phyloP scores from a whole-genome alignment of 2,797 vertebrate species.

The Siniperca undulata region DNA sequence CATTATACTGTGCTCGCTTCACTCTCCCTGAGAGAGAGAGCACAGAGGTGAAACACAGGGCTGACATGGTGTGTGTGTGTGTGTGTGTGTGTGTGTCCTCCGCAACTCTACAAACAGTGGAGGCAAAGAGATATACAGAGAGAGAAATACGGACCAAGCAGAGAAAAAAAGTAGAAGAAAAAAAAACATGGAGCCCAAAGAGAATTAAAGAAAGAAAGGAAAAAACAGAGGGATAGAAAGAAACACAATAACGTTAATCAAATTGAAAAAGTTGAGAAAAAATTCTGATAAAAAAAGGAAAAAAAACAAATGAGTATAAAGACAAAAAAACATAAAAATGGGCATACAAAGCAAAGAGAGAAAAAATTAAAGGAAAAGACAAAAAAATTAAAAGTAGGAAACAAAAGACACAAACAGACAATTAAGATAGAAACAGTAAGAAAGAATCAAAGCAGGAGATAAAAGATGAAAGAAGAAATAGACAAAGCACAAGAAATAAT shows the following conservation, averaged over 20 bases:
- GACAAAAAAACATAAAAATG: neutral
- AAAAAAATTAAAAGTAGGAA: too few species aligned
- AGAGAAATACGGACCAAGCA: neutral
- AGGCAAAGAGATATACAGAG: neutral
- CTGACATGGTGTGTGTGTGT: neutral
- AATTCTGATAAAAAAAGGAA: too few species aligned
- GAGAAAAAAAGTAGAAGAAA: slow-evolving; percentile 3
- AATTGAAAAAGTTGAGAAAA: accelerated
- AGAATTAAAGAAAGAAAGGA: neutral
- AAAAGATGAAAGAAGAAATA: too few species aligned
- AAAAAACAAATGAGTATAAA: too few species aligned
- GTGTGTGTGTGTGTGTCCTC: slow-evolving; percentile 7
- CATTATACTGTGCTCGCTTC: neutral
- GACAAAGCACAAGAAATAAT: too few species aligned
- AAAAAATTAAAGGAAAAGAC: too few species aligned
- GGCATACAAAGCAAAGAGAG: neutral
- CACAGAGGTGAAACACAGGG: slow-evolving; percentile 31
- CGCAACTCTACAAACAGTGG: neutral
- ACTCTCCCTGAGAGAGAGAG: slow-evolving; percentile 32
- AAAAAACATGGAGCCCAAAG: neutral
- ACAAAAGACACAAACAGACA: neutral
- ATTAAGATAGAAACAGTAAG: neutral
- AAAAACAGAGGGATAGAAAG: neutral
- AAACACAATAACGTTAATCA: neutral
- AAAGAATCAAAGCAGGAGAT: neutral